A percentile compares a stretch with the other conserved stretches of the same genome.
phyloP scores from a whole-genome alignment of 2,113 vertebrate genomes.

The pig (Sus scrofa) region T2T-Sscrofa CM000823.6:20736501-20737000 shows the following conservation, averaged over 20 bases:
- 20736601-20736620: neutral
- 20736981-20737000: neutral
- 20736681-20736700: neutral
- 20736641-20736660: neutral
- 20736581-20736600: neutral
- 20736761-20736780: neutral
- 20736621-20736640: neutral
- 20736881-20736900: neutral
- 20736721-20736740: neutral
- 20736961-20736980: neutral
- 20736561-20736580: neutral
- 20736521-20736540: neutral
- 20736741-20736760: neutral
- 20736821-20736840: neutral
- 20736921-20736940: neutral
- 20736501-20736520: neutral
- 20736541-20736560: neutral
- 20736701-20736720: neutral
- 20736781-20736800: neutral
- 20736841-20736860: neutral
- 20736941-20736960: neutral
- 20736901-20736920: neutral
- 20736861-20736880: neutral
- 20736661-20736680: neutral
- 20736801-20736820: conserved; percentile 26